These are phyloP conservation scores for Sesamia nonagrioides DNA, from an alignment of 1,140 invertebrate genomes.

Conservation along the genomic window DNA sequence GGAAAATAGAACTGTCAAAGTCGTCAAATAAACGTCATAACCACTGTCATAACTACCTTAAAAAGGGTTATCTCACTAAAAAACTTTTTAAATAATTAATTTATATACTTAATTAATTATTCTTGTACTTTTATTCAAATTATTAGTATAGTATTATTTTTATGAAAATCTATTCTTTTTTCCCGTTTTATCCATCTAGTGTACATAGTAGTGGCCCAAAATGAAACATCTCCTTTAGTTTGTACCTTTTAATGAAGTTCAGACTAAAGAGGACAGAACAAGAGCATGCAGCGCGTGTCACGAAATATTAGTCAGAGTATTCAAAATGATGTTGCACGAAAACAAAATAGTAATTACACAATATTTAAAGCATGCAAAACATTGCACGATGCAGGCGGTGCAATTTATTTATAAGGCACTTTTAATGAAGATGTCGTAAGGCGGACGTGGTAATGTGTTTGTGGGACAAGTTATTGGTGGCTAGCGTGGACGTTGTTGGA, in stretches of 20 bases:
- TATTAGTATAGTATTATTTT: no score
- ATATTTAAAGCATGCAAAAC: constrained; percentile 40
- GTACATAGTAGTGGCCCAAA: no score
- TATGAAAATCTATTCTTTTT: no score
- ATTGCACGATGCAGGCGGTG: constrained; percentile 11
- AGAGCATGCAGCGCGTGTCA: constrained; percentile 2
- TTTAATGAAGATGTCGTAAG: constrained; percentile 46
- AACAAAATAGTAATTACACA: constrained; percentile 43
- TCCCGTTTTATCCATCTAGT: no score
- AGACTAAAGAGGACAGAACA: not conserved
- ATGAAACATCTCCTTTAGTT: no score
- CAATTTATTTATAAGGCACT: constrained; percentile 48
- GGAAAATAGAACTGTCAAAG: no score
- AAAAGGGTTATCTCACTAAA: no score
- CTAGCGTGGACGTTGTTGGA: not conserved
- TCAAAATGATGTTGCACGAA: not conserved
- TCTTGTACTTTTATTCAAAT: no score
- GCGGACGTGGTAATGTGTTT: constrained; percentile 36
- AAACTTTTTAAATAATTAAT: no score
- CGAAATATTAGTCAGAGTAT: not conserved
- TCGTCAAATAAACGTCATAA: no score
- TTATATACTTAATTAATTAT: no score
- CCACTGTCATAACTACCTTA: no score
- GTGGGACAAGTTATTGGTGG: constrained; percentile 10
- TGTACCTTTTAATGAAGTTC: constrained; percentile 23